A percentile compares a stretch with the other conserved stretches of the same genome.
phyloP scores from a whole-genome alignment of 2,113 vertebrate species.

The Blennius ocellaris region DNA sequence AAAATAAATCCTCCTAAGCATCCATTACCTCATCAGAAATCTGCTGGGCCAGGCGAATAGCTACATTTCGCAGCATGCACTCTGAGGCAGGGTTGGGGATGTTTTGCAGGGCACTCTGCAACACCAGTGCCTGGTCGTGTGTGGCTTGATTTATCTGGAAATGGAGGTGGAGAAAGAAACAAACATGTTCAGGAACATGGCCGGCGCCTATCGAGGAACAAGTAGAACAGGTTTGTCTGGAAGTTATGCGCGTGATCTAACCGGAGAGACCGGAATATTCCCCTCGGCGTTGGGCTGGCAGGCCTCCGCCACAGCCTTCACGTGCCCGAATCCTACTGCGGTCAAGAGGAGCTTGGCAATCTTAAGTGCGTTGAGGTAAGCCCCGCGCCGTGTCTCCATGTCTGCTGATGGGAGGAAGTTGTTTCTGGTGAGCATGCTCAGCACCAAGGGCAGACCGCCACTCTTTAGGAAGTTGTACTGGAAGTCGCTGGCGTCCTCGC shows the following conservation, averaged over 20 bases:
- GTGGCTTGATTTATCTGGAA: slow-evolving; percentile 95
- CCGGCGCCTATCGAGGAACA: background rate
- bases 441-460: slow-evolving; percentile 93
- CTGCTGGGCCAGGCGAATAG: slow-evolving; percentile 97
- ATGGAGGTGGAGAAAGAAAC: slow-evolving; percentile 29
- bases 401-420: slow-evolving; percentile 99
- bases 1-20: slow-evolving; percentile 18
- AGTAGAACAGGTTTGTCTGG: slow-evolving; percentile 19
- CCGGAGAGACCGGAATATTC: slow-evolving; percentile 92
- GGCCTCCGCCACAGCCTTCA: slow-evolving; percentile 96
- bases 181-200: background rate
- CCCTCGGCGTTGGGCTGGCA: slow-evolving; percentile 95
- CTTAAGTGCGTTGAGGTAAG: slow-evolving; percentile 98
- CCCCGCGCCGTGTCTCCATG: slow-evolving; percentile 97
- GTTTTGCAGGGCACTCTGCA: slow-evolving; percentile 97
- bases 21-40: slow-evolving; percentile 96
- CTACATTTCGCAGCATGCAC: slow-evolving; percentile 98
- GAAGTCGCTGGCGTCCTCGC: slow-evolving; percentile 97
- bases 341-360: slow-evolving; percentile 97
- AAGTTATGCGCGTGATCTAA: slow-evolving; percentile 69
- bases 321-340: slow-evolving; percentile 97
- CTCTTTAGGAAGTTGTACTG: slow-evolving; percentile 99
- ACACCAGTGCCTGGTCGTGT: slow-evolving; percentile 97
- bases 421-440: slow-evolving; percentile 99
- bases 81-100: slow-evolving; percentile 99